phyloP scores from a whole-genome alignment of 2,888 invertebrate species.

The Chrysolina oricalcia region DNA sequence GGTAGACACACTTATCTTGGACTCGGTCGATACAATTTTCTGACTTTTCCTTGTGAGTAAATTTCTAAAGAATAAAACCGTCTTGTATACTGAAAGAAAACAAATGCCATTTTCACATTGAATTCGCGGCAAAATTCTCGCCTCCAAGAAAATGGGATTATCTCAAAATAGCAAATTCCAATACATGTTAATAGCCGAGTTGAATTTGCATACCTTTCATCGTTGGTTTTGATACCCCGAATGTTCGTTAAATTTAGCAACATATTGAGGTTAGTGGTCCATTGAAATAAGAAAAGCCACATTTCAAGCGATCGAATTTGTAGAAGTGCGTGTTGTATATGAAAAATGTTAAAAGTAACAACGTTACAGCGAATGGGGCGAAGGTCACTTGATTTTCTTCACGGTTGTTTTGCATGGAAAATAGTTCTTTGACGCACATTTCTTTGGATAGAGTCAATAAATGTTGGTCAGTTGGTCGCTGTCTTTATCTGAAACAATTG shows the following conservation, averaged over 20 bases:
- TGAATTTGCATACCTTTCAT: constrained; percentile 1
- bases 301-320: constrained; percentile 50
- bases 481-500: neutral
- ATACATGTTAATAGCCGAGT: neutral
- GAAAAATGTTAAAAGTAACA: constrained; percentile 29
- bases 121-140: neutral
- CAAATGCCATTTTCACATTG: neutral
- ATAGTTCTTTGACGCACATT: constrained; percentile 7
- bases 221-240: neutral
- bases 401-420: neutral
- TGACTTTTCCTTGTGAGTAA: too few species aligned
- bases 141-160: neutral
- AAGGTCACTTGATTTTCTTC: constrained; percentile 31
- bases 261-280: constrained; percentile 62
- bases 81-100: neutral
- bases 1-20: too few species aligned
- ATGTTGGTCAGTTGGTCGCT: neutral
- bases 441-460: neutral
- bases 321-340: constrained; percentile 41
- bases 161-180: neutral
- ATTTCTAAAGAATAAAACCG: too few species aligned
- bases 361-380: constrained; percentile 17
- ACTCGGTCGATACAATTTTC: too few species aligned
- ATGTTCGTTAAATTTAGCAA: constrained; percentile 53
- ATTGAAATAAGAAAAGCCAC: constrained; percentile 51